Evolutionary conservation across 2,113 vertebrate genomes (phyloP).

Genomic region (Tyto alba): DNA sequence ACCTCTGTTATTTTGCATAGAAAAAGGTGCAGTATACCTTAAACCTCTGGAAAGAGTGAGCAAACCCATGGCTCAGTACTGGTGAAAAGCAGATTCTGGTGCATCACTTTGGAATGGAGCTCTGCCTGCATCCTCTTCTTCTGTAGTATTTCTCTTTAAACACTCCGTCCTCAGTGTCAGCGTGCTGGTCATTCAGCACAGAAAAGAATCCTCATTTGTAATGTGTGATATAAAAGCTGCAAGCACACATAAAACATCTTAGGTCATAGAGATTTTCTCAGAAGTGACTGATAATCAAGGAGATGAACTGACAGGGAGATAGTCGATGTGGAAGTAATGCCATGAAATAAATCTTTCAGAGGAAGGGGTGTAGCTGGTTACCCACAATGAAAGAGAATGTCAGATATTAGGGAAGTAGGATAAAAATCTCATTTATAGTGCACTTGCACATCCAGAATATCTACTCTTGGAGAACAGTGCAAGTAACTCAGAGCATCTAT

Average conservation of each 20-base stretch:
- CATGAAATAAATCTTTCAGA: not conserved
- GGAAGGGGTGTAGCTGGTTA: not conserved
- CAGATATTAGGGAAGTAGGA: not conserved
- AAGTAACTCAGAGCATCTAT: not conserved
- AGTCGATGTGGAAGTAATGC: not conserved
- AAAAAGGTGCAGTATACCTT: not conserved
- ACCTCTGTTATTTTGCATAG: not conserved
- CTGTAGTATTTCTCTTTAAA: not conserved
- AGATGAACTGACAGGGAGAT: not conserved
- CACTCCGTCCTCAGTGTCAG: not conserved
- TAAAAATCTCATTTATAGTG: not conserved
- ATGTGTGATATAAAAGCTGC: not conserved
- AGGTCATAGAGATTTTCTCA: not conserved
- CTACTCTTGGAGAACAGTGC: not conserved
- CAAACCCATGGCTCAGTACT: accelerated
- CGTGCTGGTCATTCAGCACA: not conserved
- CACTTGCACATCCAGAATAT: not conserved
- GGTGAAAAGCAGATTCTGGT: not conserved
- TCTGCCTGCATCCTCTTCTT: not conserved
- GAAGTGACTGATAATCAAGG: not conserved
- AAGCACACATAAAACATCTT: not conserved
- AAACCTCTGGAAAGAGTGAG: not conserved
- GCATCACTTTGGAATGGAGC: not conserved
- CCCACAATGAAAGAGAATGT: not conserved
- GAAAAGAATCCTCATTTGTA: not conserved